phyloP scores from a whole-genome alignment of 1,140 invertebrate genomes.

The Aphaenogaster floridana region DNA sequence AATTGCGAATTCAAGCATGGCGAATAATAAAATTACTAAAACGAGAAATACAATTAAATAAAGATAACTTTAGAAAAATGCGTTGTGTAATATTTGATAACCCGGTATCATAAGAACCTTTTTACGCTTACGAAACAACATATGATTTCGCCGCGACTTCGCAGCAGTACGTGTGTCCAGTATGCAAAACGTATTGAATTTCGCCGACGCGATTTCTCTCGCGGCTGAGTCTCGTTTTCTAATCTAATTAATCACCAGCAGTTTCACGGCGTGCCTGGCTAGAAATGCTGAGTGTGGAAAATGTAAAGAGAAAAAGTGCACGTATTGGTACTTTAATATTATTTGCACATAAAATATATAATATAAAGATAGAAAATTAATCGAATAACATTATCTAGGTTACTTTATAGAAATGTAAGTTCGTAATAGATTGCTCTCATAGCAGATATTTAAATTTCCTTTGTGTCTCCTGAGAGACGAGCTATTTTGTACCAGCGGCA shows the following conservation, averaged over 20 bases:
- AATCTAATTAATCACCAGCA: constrained; percentile 62
- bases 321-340: neutral
- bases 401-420: neutral
- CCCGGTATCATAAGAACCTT: neutral
- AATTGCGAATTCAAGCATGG: constrained; percentile 41
- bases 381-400: neutral
- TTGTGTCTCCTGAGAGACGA: neutral
- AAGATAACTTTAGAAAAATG: neutral
- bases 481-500: neutral
- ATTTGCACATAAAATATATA: neutral
- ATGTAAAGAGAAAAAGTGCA: neutral
- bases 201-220: constrained; percentile 63
- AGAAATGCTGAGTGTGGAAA: constrained; percentile 10
- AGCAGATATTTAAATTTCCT: constrained; percentile 24
- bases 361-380: neutral
- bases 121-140: constrained; percentile 16
- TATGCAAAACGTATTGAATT: constrained; percentile 50
- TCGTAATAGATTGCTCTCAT: neutral
- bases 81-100: too few species aligned
- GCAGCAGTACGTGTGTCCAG: neutral
- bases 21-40: constrained; percentile 35
- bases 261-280: neutral
- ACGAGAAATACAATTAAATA: neutral
- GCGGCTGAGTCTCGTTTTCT: constrained; percentile 62
- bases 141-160: neutral